phyloP scores from a whole-genome alignment of 1,140 invertebrate genomes.

The Prorops nasuta region DNA sequence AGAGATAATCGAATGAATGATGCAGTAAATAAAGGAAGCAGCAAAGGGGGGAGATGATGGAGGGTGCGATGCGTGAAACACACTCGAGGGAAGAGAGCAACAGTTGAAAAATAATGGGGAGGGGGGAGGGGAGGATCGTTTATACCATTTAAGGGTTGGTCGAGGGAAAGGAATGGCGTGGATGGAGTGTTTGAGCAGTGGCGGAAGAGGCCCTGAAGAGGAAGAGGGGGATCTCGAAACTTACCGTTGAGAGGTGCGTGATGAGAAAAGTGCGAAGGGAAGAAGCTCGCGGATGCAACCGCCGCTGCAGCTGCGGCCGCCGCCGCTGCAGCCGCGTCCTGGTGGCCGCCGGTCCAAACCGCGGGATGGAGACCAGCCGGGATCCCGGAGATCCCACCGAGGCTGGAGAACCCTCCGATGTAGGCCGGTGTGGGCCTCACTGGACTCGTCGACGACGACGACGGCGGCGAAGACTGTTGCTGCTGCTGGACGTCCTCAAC shows the following conservation, averaged over 20 bases:
- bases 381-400: slow-evolving; percentile 37
- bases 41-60: too few relatives aligned
- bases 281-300: slow-evolving; percentile 40
- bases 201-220: too few relatives aligned
- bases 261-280: slow-evolving; percentile 46
- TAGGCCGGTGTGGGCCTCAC: slow-evolving; percentile 48
- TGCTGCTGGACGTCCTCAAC: slow-evolving; percentile 44
- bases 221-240: slow-evolving; percentile 21
- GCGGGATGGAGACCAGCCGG: slow-evolving; percentile 37
- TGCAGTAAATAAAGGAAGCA: too few relatives aligned
- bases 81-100: too few relatives aligned
- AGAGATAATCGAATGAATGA: too few relatives aligned
- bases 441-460: too few relatives aligned
- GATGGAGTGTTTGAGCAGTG: too few relatives aligned
- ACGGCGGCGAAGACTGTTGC: slow-evolving; percentile 25
- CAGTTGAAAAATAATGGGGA: too few relatives aligned
- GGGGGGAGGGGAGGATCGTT: too few relatives aligned
- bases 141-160: too few relatives aligned
- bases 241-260: slow-evolving; percentile 47
- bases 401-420: slow-evolving; percentile 40
- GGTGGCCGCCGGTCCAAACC: slow-evolving; percentile 41
- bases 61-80: too few relatives aligned
- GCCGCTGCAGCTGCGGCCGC: slow-evolving; percentile 38
- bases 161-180: too few relatives aligned
- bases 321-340: slow-evolving; percentile 25